Evolutionary conservation across 2,113 vertebrate species (phyloP).

Genomic region (Pterocles orientalis): DNA sequence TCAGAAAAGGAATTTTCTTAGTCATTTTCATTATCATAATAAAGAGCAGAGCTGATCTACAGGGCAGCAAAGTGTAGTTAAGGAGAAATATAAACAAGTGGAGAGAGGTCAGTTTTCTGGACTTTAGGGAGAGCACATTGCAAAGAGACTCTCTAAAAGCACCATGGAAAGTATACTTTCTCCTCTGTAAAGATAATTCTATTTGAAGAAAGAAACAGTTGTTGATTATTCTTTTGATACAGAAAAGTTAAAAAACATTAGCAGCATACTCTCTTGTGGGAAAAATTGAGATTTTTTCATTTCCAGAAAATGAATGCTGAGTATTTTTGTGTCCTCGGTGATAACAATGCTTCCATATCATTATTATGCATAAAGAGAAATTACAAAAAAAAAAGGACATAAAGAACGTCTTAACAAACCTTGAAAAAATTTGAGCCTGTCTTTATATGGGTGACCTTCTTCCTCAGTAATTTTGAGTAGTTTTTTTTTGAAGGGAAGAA

Average conservation of each 20-base stretch:
- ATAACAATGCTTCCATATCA: background rate
- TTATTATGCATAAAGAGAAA: background rate
- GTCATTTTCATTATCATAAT: constrained; percentile 16
- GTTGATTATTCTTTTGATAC: constrained; percentile 1
- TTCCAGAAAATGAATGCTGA: background rate
- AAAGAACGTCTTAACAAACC: background rate
- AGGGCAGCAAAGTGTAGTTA: constrained; percentile 1
- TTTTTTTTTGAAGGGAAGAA: background rate
- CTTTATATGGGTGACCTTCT: background rate
- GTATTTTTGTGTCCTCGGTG: background rate
- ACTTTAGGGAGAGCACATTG: background rate
- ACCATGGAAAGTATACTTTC: background rate
- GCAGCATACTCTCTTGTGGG: background rate
- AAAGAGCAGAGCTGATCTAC: background rate
- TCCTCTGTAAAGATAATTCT: background rate
- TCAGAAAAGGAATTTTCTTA: background rate
- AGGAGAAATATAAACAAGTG: background rate
- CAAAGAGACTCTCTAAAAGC: background rate
- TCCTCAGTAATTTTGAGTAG: background rate
- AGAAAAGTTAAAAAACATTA: background rate
- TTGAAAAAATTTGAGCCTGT: background rate
- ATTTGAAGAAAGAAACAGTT: background rate
- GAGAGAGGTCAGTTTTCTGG: background rate
- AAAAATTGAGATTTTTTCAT: background rate
- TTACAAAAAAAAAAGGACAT: background rate